These are phyloP conservation scores for Aplysina aerophoba DNA, from an alignment of 37 sponge, comb jelly and placozoan species.

Conservation along the genomic window DNA sequence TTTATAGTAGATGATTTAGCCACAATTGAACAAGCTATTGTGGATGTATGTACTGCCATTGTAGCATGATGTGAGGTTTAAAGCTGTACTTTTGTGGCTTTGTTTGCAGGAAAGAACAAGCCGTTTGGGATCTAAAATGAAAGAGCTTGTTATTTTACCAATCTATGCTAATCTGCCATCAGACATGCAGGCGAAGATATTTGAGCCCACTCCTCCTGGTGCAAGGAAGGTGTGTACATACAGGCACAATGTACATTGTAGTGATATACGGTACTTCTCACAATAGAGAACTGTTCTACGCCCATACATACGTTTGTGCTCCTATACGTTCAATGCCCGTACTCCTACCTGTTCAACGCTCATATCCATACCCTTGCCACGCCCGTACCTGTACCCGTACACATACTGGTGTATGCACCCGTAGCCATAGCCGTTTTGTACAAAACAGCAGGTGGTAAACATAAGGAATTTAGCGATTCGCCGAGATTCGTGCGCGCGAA, in stretches of 20 bases:
- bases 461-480: no score
- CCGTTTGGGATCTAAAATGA: conserved; percentile 89
- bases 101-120: conserved; percentile 75
- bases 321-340: no score
- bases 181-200: conserved; percentile 99
- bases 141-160: conserved; percentile 91
- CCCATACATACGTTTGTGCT: neutral
- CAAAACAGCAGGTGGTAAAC: no score
- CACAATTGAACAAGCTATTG: no score
- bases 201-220: conserved; percentile 99
- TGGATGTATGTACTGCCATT: no score
- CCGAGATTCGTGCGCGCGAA: no score
- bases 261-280: neutral
- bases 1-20: no score
- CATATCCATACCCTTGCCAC: no score
- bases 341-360: neutral
- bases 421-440: no score
- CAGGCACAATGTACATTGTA: neutral
- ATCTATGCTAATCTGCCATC: conserved; percentile 98
- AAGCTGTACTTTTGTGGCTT: conserved; percentile 1
- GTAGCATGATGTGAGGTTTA: no score
- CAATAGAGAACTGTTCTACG: neutral
- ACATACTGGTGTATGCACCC: no score
- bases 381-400: no score
- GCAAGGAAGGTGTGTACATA: conserved; percentile 83